Evolutionary conservation across 1,140 invertebrate species (phyloP).

Genomic region (Bombus consobrinus): DNA sequence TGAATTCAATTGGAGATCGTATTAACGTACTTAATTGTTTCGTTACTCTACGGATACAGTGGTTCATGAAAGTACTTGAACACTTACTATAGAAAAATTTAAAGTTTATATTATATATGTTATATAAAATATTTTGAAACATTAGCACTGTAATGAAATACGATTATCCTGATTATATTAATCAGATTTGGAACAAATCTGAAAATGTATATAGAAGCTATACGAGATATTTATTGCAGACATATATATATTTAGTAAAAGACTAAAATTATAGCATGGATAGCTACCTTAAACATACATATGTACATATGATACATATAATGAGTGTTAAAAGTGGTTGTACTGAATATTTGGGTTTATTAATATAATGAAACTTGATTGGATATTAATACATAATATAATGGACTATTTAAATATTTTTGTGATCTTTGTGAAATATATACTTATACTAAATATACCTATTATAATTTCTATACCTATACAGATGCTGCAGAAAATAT

Average conservation of each 20-base stretch:
- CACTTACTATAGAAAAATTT: background rate
- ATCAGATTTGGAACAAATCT: background rate
- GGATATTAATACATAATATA: background rate
- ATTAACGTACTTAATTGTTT: constrained; percentile 28
- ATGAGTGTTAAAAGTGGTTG: background rate
- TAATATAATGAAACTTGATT: background rate
- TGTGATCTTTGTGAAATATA: background rate
- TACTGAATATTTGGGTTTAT: background rate
- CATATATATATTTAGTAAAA: background rate
- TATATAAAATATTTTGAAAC: background rate
- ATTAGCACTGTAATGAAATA: background rate
- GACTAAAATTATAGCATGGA: background rate
- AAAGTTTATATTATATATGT: background rate
- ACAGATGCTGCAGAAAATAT: too few relatives aligned
- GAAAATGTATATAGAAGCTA: background rate
- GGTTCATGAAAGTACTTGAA: background rate
- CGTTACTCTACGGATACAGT: background rate
- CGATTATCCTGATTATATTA: background rate
- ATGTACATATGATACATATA: too few relatives aligned
- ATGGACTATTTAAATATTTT: background rate
- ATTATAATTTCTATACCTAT: too few relatives aligned
- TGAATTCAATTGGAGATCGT: constrained; percentile 18
- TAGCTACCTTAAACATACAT: too few relatives aligned
- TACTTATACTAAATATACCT: background rate
- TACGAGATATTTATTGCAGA: background rate